Conservation (phyloP, 2,113 vertebrate genomes). For the Vulpes vulpes region DNA sequence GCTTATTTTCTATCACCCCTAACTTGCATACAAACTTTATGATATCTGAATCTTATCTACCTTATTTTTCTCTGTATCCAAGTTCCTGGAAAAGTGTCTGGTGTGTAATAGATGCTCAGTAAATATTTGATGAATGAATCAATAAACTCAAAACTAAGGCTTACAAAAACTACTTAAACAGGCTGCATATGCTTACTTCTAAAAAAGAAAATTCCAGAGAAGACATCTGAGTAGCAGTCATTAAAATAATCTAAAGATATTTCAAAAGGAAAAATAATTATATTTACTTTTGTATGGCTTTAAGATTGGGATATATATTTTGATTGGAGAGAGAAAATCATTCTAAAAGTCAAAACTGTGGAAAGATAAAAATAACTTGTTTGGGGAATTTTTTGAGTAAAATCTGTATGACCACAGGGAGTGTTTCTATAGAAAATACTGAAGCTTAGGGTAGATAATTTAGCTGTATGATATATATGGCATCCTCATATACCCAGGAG, state of each 20-base stretch:
- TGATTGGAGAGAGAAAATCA: not conserved
- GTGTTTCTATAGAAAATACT: not conserved
- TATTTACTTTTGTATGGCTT: not conserved
- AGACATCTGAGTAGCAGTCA: not conserved
- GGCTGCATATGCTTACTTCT: not conserved
- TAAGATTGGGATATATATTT: not conserved
- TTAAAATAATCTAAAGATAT: not conserved
- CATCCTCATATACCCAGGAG: not conserved
- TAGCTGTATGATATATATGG: not conserved
- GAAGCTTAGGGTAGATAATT: not conserved
- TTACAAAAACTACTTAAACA: not conserved
- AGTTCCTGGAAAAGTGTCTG: not conserved
- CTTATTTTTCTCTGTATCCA: not conserved
- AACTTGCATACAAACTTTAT: not conserved
- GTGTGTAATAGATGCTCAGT: not conserved
- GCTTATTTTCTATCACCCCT: not conserved
- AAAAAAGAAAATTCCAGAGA: not conserved
- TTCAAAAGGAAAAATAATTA: not conserved
- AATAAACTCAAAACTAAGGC: not conserved
- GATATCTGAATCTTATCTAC: not conserved
- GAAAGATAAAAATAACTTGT: not conserved
- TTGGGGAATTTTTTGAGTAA: not conserved
- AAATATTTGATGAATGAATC: not conserved
- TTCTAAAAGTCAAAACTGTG: not conserved
- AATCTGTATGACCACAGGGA: not conserved